Percentiles rank a stretch among this genome's conserved stretches.
phyloP scores from a whole-genome alignment of 2,113 vertebrate genomes.

The Tragelaphus buxtoni region DNA sequence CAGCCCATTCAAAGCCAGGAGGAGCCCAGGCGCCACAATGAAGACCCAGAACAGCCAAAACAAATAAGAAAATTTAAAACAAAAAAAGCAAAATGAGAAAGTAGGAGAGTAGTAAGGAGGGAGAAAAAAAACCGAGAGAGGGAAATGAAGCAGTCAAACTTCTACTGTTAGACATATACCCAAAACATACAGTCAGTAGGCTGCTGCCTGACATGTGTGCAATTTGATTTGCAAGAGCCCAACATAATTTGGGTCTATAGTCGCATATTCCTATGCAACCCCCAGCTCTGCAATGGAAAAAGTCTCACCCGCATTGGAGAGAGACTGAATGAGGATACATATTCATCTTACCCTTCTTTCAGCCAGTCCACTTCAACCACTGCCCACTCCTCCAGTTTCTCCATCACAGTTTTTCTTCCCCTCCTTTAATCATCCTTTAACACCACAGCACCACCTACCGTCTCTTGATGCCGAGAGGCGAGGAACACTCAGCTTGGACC shows the following conservation, averaged over 20 bases:
- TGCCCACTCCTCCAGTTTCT: background rate
- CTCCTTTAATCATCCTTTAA: background rate
- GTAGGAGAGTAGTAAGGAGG: background rate
- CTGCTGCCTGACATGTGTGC: background rate
- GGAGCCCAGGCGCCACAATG: background rate
- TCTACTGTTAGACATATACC: background rate
- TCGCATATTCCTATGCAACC: background rate
- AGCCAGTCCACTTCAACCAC: background rate
- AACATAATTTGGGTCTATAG: background rate
- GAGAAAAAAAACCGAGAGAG: background rate
- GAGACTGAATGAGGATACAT: background rate
- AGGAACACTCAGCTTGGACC: background rate
- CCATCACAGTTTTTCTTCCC: rapidly evolving
- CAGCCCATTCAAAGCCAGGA: background rate
- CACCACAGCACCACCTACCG: slow-evolving; percentile 38
- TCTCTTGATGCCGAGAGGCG: background rate
- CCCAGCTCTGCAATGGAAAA: background rate
- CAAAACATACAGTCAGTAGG: background rate
- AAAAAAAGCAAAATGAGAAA: background rate
- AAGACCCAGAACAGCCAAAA: background rate
- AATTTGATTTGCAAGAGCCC: background rate
- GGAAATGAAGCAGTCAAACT: background rate
- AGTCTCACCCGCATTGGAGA: background rate
- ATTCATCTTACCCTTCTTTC: background rate
- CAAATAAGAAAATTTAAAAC: background rate